Percentiles rank a stretch among this genome's conserved stretches.
Conservation (phyloP, 2,888 invertebrate genomes). For the Drosophila limbata region DNA sequence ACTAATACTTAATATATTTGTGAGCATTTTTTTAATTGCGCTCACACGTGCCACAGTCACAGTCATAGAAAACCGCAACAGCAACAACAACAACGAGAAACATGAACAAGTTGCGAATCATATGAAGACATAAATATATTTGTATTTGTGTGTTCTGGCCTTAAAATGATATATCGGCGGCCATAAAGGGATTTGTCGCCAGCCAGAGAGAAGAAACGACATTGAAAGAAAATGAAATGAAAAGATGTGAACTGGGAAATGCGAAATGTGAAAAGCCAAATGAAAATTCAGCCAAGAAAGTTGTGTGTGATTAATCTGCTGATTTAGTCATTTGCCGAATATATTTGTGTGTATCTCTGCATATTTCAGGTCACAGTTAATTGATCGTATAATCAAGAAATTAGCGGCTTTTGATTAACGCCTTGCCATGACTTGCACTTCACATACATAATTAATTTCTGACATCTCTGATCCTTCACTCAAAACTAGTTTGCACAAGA, state of each 20-base stretch:
- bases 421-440: slow-evolving; percentile 39
- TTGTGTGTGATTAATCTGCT: slow-evolving; percentile 60
- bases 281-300: slow-evolving; percentile 31
- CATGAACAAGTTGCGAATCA: slow-evolving; percentile 20
- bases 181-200: slow-evolving; percentile 74
- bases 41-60: slow-evolving; percentile 67
- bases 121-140: slow-evolving; percentile 21
- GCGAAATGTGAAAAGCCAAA: slow-evolving; percentile 19
- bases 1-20: slow-evolving; percentile 74
- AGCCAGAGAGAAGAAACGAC: slow-evolving; percentile 22
- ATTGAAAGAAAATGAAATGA: background rate
- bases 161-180: slow-evolving; percentile 69
- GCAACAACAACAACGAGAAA: background rate
- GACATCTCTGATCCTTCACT: slow-evolving; percentile 13
- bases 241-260: slow-evolving; percentile 5
- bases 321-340: slow-evolving; percentile 49
- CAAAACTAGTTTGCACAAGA: slow-evolving; percentile 5
- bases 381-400: slow-evolving; percentile 58
- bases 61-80: slow-evolving; percentile 21
- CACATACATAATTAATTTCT: background rate
- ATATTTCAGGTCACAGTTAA: slow-evolving; percentile 37
- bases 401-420: slow-evolving; percentile 45
- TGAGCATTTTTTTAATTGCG: slow-evolving; percentile 66
- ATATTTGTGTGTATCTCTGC: slow-evolving; percentile 12
- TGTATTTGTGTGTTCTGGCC: slow-evolving; percentile 46